A percentile compares a stretch with the other conserved stretches of the same genome.
Evolutionary conservation across 1,140 invertebrate species (phyloP).

Genomic region (Drosophila ohnishii): DNA sequence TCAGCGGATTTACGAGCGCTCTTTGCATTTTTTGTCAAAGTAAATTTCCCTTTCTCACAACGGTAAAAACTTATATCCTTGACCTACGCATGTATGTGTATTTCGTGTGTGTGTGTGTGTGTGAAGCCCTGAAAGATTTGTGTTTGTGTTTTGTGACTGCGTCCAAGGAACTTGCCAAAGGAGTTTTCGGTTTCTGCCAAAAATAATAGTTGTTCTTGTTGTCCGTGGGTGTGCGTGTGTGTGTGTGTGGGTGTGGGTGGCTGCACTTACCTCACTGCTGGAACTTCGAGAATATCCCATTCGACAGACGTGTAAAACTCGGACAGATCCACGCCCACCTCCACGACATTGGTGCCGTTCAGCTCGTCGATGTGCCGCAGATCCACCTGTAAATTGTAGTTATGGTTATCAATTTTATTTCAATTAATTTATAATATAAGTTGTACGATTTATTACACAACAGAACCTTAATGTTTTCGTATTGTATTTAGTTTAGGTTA

Average conservation of each 20-base stretch:
- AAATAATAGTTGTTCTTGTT: constrained; percentile 37
- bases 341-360: constrained; percentile 91
- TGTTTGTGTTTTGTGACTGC: constrained; percentile 78
- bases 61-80: constrained; percentile 50
- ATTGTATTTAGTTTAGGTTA: background rate
- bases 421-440: background rate
- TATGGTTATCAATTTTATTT: background rate
- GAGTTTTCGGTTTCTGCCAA: constrained; percentile 69
- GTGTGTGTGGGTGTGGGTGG: background rate
- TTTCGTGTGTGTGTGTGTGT: background rate
- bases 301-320: constrained; percentile 98
- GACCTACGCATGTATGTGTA: constrained; percentile 49
- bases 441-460: background rate
- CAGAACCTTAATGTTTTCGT: background rate
- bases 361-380: constrained; percentile 93
- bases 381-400: constrained; percentile 88
- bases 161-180: constrained; percentile 67
- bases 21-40: background rate
- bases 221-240: constrained; percentile 2
- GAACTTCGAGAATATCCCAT: constrained; percentile 99
- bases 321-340: constrained; percentile 95
- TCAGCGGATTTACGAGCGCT: background rate
- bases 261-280: constrained; percentile 90
- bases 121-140: constrained; percentile 63
- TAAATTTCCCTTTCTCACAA: background rate